These are phyloP conservation scores for Dendroctonus valens DNA, from an alignment of 1,140 invertebrate species.

Conservation along the genomic window DNA sequence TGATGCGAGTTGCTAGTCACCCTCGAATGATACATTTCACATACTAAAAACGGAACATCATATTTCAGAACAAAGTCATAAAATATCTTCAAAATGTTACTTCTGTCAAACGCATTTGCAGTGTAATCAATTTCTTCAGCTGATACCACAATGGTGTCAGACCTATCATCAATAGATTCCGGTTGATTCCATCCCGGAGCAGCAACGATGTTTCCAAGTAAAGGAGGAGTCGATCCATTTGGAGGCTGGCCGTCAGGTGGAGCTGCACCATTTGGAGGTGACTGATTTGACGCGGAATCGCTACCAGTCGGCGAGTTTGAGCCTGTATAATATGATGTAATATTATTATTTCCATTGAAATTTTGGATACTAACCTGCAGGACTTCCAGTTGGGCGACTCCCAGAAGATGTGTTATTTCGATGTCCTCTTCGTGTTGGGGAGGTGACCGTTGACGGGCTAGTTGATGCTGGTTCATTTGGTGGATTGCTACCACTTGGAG, in stretches of 20 bases:
- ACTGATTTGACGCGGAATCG: not conserved
- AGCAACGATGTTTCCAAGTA: conserved; percentile 20
- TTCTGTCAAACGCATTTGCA: conserved; percentile 8
- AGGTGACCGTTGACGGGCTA: not conserved
- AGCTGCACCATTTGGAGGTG: not conserved
- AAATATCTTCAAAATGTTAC: conserved; percentile 5
- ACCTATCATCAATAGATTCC: not conserved
- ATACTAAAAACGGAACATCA: conserved; percentile 20
- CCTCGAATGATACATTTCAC: conserved; percentile 28
- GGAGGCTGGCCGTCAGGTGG: not conserved
- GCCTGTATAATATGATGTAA: not conserved
- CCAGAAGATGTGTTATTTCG: not conserved
- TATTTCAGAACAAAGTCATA: not conserved
- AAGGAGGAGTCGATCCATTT: not conserved
- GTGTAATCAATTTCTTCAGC: conserved; percentile 19
- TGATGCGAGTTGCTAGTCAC: not conserved
- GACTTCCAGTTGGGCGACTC: not conserved
- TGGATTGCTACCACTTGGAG: not conserved
- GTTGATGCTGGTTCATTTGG: not conserved
- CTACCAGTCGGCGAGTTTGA: not conserved
- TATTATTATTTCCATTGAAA: too few relatives aligned
- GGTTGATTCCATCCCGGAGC: not conserved
- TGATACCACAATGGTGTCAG: conserved; percentile 20
- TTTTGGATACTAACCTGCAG: not conserved
- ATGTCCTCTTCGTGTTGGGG: not conserved